Conservation (phyloP, 2,888 invertebrate species). For the Tenthredo livida region DNA sequence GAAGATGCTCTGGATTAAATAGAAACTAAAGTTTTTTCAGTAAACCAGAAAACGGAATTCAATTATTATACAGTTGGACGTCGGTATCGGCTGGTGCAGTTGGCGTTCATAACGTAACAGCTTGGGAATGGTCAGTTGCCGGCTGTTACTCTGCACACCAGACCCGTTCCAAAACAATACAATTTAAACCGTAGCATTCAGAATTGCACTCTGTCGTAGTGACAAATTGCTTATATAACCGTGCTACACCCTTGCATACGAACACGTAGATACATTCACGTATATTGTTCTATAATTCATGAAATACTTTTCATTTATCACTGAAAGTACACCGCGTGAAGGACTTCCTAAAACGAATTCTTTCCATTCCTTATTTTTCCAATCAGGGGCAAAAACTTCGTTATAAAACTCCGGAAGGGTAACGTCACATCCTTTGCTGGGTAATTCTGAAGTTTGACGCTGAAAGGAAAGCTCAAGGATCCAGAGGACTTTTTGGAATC, state of each 20-base stretch:
- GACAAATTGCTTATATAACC: slow-evolving; percentile 46
- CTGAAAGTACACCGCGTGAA: not conserved
- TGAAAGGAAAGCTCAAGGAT: not conserved
- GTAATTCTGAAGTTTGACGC: not conserved
- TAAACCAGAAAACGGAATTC: slow-evolving; percentile 29
- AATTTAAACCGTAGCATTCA: slow-evolving; percentile 40
- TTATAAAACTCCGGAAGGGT: not conserved
- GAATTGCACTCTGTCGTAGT: slow-evolving; percentile 21
- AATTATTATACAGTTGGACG: slow-evolving; percentile 63
- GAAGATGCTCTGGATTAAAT: not conserved
- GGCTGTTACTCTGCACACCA: slow-evolving; percentile 28
- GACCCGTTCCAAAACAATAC: slow-evolving; percentile 47
- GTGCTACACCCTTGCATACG: not conserved
- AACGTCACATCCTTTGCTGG: not conserved
- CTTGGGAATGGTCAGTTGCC: slow-evolving; percentile 63
- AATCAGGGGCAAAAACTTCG: not conserved
- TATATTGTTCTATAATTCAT: slow-evolving; percentile 21
- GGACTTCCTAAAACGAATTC: not conserved
- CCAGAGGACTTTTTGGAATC: not conserved
- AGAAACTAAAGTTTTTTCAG: not conserved
- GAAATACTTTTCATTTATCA: not conserved
- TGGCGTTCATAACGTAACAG: slow-evolving; percentile 70
- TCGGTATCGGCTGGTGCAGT: slow-evolving; percentile 66
- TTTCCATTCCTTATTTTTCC: not conserved
- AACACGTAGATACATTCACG: not conserved